phyloP scores from a whole-genome alignment of 2,113 vertebrate species.

The Hemichromis elongatus region DNA sequence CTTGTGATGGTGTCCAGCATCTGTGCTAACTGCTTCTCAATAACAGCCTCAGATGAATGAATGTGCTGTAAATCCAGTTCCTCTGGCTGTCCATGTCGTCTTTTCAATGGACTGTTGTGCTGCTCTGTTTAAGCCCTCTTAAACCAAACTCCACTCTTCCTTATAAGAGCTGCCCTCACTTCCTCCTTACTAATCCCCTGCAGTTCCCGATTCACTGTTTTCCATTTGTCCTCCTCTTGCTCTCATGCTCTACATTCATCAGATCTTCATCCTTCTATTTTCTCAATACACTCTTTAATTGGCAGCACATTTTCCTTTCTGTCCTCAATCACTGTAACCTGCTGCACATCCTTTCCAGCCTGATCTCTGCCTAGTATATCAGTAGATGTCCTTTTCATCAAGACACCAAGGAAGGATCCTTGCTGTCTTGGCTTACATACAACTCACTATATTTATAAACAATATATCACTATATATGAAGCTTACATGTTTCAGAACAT shows the following conservation, averaged over 20 bases:
- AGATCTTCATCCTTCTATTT: neutral
- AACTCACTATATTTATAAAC: neutral
- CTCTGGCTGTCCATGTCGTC: neutral
- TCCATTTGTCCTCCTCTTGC: neutral
- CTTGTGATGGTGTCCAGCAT: constrained; percentile 24
- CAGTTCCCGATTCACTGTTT: neutral
- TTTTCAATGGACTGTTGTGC: neutral
- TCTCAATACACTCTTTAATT: neutral
- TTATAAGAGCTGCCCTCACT: neutral
- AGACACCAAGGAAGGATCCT: too few species aligned
- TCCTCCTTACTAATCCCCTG: neutral
- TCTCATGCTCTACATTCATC: neutral
- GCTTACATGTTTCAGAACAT: too few species aligned
- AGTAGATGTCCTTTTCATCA: neutral
- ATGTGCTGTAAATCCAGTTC: neutral
- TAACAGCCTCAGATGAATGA: constrained; percentile 20
- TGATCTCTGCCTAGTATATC: neutral
- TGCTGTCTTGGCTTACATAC: neutral
- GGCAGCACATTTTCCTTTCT: neutral
- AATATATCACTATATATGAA: neutral
- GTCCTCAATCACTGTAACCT: neutral
- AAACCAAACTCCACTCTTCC: neutral
- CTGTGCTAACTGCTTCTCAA: constrained; percentile 26
- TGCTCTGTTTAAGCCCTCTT: neutral
- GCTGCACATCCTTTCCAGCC: neutral